These are phyloP conservation scores for Colinus virginianus DNA, from an alignment of 2,113 vertebrate genomes.

Conservation along the genomic window DNA sequence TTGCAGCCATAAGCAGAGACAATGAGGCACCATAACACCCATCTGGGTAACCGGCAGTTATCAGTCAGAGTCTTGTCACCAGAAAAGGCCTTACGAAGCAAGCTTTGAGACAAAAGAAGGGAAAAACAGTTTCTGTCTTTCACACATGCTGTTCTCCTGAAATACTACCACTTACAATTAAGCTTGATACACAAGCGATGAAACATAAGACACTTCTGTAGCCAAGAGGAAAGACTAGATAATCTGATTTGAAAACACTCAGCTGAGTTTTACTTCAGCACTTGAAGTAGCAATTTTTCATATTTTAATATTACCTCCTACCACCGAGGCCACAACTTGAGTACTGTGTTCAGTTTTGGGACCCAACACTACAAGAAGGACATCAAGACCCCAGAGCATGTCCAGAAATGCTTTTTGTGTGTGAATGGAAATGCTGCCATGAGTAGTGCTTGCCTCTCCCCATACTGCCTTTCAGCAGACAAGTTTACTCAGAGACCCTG, in stretches of 20 bases:
- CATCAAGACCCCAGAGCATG: no score
- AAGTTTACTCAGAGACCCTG: rapidly evolving
- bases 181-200: neutral
- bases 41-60: no score
- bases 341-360: no score
- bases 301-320: neutral
- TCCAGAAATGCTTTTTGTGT: neutral
- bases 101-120: no score
- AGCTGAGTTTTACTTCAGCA: neutral
- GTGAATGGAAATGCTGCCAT: neutral
- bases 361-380: no score
- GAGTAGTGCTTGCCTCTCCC: rapidly evolving
- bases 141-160: neutral
- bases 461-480: no score
- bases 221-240: neutral
- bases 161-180: neutral
- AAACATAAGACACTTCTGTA: neutral
- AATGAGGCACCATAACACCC: no score
- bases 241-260: neutral
- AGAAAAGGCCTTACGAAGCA: no score
- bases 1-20: no score
- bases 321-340: no score
- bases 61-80: no score
- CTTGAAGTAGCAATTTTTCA: neutral
- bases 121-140: no score